Conservation (phyloP, 2,113 vertebrate species). For the human region GRCh38 chr16:71485501-71486000, state of each 20-base stretch:
- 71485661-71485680: not conserved
- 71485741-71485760: slow-evolving; percentile 1
- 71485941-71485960: not conserved
- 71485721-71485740: not conserved
- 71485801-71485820: not conserved
- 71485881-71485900: not conserved
- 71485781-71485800: not conserved
- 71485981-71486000: not conserved
- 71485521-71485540: slow-evolving; percentile 6
- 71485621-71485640: not conserved
- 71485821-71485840: not conserved
- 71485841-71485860: not conserved
- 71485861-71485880: not conserved
- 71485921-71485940: not conserved
- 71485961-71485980: not conserved
- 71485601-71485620: not conserved
- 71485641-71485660: not conserved
- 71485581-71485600: not conserved
- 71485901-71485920: not conserved
- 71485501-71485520: not conserved
- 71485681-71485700: not conserved
- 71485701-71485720: not conserved
- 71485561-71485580: not conserved
- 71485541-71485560: not conserved
- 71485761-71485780: not conserved